Percentiles rank a stretch among this genome's conserved stretches.
Conservation (phyloP, 2,113 vertebrate genomes). For the Paracanthobrama guichenoti region DNA sequence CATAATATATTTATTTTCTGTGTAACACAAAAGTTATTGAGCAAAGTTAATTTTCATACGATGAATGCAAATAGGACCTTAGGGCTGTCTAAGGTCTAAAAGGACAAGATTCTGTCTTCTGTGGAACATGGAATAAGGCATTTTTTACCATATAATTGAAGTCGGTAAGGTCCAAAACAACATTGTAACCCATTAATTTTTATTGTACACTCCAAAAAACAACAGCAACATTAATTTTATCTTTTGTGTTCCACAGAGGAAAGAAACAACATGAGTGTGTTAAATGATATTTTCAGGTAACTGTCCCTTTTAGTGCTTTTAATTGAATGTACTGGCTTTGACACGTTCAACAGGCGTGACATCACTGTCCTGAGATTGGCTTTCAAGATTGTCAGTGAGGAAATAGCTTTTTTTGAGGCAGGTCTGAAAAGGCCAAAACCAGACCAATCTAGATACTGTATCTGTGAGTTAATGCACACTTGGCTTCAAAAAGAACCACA, state of each 20-base stretch:
- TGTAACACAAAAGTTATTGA: no score
- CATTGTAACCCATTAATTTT: no score
- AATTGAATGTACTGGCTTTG: not conserved
- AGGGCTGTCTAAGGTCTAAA: no score
- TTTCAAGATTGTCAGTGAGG: not conserved
- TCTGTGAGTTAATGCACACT: constrained; percentile 43
- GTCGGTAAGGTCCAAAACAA: no score
- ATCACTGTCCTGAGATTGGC: constrained; percentile 3
- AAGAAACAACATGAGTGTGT: not conserved
- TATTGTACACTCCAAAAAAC: no score
- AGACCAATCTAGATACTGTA: constrained; percentile 10
- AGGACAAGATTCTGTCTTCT: no score
- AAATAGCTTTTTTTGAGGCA: not conserved
- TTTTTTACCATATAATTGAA: no score
- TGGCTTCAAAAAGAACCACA: constrained; percentile 60
- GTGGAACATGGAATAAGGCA: no score
- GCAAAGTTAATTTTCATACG: no score
- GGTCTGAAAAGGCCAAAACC: constrained; percentile 8
- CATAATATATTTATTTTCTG: no score
- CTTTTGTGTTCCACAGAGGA: not conserved
- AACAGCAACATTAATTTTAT: no score
- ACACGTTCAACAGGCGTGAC: not conserved
- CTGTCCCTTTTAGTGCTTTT: not conserved
- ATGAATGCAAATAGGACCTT: no score
- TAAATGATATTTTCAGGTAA: not conserved